Conservation (phyloP, 64 coral and sea anemone species). For the Stichodactyla mertensii region DNA sequence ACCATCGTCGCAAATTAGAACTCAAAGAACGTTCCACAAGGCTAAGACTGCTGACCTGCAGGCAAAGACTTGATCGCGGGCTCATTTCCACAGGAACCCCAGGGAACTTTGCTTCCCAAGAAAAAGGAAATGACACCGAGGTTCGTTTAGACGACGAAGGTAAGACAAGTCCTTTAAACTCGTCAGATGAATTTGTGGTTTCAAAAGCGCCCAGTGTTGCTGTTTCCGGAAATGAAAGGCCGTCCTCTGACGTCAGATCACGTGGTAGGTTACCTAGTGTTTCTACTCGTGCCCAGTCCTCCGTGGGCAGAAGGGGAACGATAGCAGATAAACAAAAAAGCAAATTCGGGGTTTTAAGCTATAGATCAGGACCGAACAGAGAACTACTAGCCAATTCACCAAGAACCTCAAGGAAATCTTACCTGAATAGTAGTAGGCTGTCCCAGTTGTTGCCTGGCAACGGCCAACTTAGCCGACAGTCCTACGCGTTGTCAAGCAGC, state of each 20-base stretch:
- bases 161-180: background rate
- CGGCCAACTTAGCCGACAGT: background rate
- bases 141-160: background rate
- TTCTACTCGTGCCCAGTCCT: background rate
- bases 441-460: background rate
- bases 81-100: background rate
- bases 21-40: constrained; percentile 30
- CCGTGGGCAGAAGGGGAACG: background rate
- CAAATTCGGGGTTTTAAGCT: background rate
- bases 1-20: background rate
- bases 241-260: background rate
- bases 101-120: background rate
- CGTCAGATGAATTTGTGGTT: background rate
- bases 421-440: background rate
- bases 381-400: background rate
- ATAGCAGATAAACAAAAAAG: background rate
- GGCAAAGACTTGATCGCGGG: constrained; percentile 15
- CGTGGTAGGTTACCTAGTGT: background rate
- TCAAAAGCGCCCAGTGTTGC: background rate
- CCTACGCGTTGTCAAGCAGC: background rate
- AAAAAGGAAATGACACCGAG: background rate
- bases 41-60: constrained; percentile 26
- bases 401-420: background rate
- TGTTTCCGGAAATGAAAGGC: background rate
- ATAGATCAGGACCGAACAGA: background rate